phyloP scores from a whole-genome alignment of 2,888 invertebrate species.

The Lepidocyrtinus sp. region DNA sequence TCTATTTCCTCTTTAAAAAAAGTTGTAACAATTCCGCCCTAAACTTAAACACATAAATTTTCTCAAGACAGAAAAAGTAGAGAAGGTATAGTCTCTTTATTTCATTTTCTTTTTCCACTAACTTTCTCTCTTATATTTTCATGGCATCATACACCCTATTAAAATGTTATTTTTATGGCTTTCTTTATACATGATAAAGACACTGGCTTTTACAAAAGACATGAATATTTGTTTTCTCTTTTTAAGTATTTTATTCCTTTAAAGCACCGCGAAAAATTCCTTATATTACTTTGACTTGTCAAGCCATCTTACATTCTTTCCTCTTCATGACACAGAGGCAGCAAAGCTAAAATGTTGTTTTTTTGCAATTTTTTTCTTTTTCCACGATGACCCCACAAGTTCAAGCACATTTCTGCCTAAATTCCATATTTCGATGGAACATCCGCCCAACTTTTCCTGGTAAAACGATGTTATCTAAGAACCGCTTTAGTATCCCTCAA shows the following conservation, averaged over 20 bases:
- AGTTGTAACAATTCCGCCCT: slow-evolving; percentile 62
- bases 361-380: not conserved
- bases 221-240: not conserved
- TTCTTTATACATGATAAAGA: not conserved
- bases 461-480: not conserved
- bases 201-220: not conserved
- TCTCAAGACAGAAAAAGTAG: not conserved
- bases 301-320: not conserved
- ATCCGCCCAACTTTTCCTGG: no score
- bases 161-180: not conserved
- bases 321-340: not conserved
- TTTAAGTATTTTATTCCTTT: not conserved
- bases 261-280: not conserved
- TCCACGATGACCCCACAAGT: not conserved
- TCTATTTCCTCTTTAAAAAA: slow-evolving; percentile 25
- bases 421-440: not conserved
- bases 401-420: not conserved
- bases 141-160: not conserved
- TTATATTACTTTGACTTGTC: not conserved
- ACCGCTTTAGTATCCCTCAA: not conserved
- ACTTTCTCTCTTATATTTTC: slow-evolving; percentile 14
- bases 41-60: slow-evolving; percentile 65
- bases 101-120: slow-evolving; percentile 30
- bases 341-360: not conserved
- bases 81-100: slow-evolving; percentile 44